Conservation (phyloP, 2,113 vertebrate species). For the Spilogale gracilis region DNA sequence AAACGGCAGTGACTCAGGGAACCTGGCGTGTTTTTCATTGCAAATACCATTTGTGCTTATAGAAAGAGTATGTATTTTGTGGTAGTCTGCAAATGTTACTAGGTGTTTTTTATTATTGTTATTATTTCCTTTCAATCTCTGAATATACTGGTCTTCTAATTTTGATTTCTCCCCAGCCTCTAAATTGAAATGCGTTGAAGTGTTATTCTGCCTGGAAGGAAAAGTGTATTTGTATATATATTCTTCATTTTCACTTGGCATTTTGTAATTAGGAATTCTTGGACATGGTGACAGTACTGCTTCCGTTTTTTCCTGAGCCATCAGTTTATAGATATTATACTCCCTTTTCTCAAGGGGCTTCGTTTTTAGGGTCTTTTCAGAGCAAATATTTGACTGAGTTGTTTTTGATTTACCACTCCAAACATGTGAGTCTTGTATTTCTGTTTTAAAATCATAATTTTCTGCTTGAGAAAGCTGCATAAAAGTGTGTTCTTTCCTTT, state of each 20-base stretch:
- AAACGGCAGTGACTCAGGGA: slow-evolving; percentile 22
- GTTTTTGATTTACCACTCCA: slow-evolving; percentile 63
- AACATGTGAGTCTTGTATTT: slow-evolving; percentile 47
- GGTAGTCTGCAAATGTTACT: slow-evolving; percentile 40
- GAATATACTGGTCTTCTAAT: slow-evolving; percentile 44
- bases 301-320: slow-evolving; percentile 51
- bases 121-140: slow-evolving; percentile 70
- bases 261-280: slow-evolving; percentile 63
- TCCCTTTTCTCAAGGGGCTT: slow-evolving; percentile 59
- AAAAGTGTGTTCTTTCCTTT: slow-evolving; percentile 61
- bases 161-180: slow-evolving; percentile 68
- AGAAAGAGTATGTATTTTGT: slow-evolving; percentile 49
- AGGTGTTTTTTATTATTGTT: slow-evolving; percentile 77
- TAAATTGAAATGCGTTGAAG: slow-evolving; percentile 49
- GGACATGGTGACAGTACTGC: neutral
- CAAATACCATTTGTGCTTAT: slow-evolving; percentile 9
- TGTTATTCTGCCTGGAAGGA: slow-evolving; percentile 43
- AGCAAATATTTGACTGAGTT: slow-evolving; percentile 53
- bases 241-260: slow-evolving; percentile 52
- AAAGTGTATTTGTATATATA: slow-evolving; percentile 41
- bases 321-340: slow-evolving; percentile 7
- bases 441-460: slow-evolving; percentile 60
- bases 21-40: slow-evolving; percentile 44
- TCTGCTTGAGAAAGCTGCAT: slow-evolving; percentile 55
- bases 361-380: slow-evolving; percentile 69